Conservation (phyloP, 2,113 vertebrate species). For the Scophthalmus maximus region DNA sequence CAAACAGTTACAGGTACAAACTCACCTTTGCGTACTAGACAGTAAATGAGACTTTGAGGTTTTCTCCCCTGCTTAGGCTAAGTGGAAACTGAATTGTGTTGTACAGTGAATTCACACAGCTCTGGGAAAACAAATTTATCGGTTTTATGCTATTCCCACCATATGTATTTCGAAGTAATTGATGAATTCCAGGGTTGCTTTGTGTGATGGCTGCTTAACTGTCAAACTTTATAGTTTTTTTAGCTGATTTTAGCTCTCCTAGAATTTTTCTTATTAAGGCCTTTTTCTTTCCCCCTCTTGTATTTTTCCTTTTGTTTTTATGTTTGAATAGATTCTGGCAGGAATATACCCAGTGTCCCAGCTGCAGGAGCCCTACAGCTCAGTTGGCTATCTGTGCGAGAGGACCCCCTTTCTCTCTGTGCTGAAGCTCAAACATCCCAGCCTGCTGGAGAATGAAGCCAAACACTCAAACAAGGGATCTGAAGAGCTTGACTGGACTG, state of each 20-base stretch:
- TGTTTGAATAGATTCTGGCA: constrained; percentile 84
- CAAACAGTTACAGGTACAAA: constrained; percentile 87
- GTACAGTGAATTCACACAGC: background rate
- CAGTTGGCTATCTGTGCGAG: constrained; percentile 89
- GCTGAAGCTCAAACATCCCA: constrained; percentile 87
- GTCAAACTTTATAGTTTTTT: background rate
- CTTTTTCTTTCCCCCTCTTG: background rate
- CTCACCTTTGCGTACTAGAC: background rate
- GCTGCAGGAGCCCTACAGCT: constrained; percentile 92
- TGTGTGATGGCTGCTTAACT: background rate
- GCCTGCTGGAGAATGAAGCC: constrained; percentile 32
- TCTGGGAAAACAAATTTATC: constrained; percentile 28
- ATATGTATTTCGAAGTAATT: constrained; percentile 6
- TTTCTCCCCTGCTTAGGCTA: background rate
- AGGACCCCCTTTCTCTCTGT: constrained; percentile 83
- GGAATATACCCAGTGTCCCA: constrained; percentile 93
- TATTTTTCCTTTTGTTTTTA: background rate
- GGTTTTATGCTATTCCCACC: constrained; percentile 19
- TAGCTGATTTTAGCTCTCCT: background rate
- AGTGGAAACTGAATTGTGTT: constrained; percentile 12
- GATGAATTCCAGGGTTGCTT: background rate
- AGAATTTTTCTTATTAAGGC: background rate
- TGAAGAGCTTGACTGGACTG: constrained; percentile 80
- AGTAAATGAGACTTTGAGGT: constrained; percentile 18
- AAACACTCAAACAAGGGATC: constrained; percentile 39